phyloP scores from a whole-genome alignment of 2,113 vertebrate species.

The Riparia riparia region DNA sequence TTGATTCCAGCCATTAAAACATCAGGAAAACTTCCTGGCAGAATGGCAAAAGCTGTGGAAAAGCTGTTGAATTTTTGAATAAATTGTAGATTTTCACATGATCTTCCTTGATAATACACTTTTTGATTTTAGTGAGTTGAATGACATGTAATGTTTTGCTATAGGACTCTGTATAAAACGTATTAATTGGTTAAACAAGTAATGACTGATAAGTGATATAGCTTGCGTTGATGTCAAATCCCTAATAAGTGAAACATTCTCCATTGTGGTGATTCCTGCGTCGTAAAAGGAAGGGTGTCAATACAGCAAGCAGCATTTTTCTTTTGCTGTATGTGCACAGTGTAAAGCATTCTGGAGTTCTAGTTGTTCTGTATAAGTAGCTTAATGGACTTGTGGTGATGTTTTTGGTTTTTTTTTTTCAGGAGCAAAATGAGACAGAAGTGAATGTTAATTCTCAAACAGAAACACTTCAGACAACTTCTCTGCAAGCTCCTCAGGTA shows the following conservation, averaged over 20 bases:
- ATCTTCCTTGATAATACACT: not conserved
- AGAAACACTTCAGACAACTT: conserved; percentile 76
- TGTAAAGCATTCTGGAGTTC: not conserved
- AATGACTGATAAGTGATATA: not conserved
- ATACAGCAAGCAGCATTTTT: not conserved
- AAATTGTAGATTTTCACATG: not conserved
- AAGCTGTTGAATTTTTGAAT: not conserved
- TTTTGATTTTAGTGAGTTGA: not conserved
- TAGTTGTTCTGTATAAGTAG: not conserved
- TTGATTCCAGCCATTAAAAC: not conserved
- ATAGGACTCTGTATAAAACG: not conserved
- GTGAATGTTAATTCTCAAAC: conserved; percentile 73
- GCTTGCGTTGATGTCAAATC: not conserved
- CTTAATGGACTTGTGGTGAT: not conserved
- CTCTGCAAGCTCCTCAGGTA: conserved; percentile 83
- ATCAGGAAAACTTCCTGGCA: not conserved
- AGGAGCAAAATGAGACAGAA: conserved; percentile 79
- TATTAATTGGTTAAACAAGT: not conserved
- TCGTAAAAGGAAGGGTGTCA: not conserved
- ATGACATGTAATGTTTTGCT: not conserved
- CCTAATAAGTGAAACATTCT: not conserved
- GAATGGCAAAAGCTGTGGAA: not conserved
- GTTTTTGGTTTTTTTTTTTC: not conserved
- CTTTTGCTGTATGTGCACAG: not conserved
- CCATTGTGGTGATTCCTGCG: not conserved